Base-by-base conservation (phyloP, 2,113 vertebrate genomes). In the Eclectus roratus region DNA sequence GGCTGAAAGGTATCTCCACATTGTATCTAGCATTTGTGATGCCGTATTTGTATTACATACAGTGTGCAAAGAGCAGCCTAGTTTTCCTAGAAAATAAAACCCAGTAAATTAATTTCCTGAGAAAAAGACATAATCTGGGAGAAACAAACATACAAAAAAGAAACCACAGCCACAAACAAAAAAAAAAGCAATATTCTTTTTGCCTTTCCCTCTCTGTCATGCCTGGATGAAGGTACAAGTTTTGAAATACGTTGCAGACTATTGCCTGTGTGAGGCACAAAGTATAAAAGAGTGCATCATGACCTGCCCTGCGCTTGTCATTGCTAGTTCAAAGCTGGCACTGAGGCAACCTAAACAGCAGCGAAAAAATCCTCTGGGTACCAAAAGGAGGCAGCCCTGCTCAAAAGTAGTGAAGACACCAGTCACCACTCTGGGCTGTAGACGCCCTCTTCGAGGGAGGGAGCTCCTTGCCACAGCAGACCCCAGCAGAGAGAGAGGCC, bases 401-500 rank as follows among this genome's bases (percentile, higher is more conserved):
- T 58, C 15, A 33, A 33, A 33, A 21, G 6, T 5, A 35, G 1
- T 6, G 19, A 13, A 23, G 18, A 25, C 53, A n/a, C 8, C 2
- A 1, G 23, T 17, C 6, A 4, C 25, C 24, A 19, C 6, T 6
- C 9, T 46, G 16, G 20, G n/a, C 12, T 7, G 23, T 39, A 35
- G 31, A 23, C 7, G 11, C 2, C 19, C 17, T 49, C 35, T 37
- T 28, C 0, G 1, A 43, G 19, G 16, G 15, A 33, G 7, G 21
- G 14, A 64, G 19, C 2, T 37, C 37, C 16, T 15, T 23, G 17
- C 11, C 55, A 8, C 25, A 33, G 15, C 24, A 8, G 8, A 58
- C 10, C 16, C n/a, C 3, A 0, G 8, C 4, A 11, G n/a, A 58
- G 9, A 4, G 4, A 15, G 1, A 17, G 18, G 21, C 6, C 11